Evolutionary conservation across 2,888 invertebrate genomes (phyloP).

Genomic region (Himalopsyche japonica): DNA sequence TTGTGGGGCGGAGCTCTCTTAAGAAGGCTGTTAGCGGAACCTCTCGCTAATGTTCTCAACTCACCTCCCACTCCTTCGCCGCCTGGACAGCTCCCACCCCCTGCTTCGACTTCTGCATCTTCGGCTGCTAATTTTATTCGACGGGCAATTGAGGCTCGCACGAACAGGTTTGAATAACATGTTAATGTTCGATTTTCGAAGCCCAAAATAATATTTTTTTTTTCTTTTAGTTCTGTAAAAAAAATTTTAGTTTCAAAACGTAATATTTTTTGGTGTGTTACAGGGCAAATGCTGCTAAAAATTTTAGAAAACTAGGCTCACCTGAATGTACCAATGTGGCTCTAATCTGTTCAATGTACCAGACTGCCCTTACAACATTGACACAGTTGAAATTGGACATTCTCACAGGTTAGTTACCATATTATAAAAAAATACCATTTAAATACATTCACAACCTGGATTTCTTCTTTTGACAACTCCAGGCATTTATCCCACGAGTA

Average conservation of each 20-base stretch:
- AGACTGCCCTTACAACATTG: constrained; percentile 86
- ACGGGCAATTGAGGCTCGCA: constrained; percentile 57
- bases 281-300: constrained; percentile 66
- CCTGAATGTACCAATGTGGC: constrained; percentile 82
- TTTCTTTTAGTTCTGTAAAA: too few species aligned
- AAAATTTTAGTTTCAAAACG: too few species aligned
- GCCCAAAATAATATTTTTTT: too few species aligned
- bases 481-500: too few species aligned
- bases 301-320: constrained; percentile 76
- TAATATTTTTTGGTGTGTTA: neutral
- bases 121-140: constrained; percentile 57
- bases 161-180: constrained; percentile 57
- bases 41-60: constrained; percentile 60
- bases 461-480: too few species aligned
- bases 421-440: too few species aligned
- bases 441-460: too few species aligned
- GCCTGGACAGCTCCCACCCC: constrained; percentile 44
- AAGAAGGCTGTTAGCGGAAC: constrained; percentile 52
- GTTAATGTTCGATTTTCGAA: neutral
- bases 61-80: constrained; percentile 63
- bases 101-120: constrained; percentile 52
- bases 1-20: constrained; percentile 67
- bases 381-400: constrained; percentile 91
- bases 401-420: constrained; percentile 70
- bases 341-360: constrained; percentile 88